phyloP scores from a whole-genome alignment of 2,797 vertebrate genomes.

The Malurus splendens region DNA sequence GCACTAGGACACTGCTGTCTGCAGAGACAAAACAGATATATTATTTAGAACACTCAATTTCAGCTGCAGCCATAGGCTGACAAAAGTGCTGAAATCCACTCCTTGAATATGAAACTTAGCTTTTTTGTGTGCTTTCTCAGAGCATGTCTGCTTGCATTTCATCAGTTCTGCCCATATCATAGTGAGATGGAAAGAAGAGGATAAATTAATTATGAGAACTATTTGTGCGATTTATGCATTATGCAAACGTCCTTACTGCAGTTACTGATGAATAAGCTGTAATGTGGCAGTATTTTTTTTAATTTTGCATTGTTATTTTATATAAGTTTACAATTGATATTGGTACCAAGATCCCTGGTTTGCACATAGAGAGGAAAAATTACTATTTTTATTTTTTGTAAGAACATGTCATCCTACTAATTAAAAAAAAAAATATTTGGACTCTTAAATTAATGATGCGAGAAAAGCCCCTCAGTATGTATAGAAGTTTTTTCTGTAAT shows the following conservation, averaged over 20 bases:
- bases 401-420: not conserved
- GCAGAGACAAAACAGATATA: not conserved
- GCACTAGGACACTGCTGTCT: not conserved
- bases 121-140: not conserved
- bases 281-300: not conserved
- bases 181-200: not conserved
- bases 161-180: not conserved
- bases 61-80: not conserved
- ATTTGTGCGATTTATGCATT: slow-evolving; percentile 8
- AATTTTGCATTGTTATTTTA: not conserved
- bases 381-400: not conserved
- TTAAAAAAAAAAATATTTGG: not conserved
- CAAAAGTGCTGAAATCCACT: not conserved
- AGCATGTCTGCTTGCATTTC: not conserved
- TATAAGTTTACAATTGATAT: not conserved
- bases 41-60: not conserved
- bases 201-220: slow-evolving; percentile 29
- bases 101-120: not conserved
- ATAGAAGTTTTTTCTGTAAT: not conserved
- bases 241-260: not conserved
- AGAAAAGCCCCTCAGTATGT: not conserved
- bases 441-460: not conserved
- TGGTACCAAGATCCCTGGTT: not conserved
- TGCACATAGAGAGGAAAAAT: not conserved
- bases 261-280: not conserved